These are phyloP conservation scores for Ostrea edulis DNA, from an alignment of 1,140 invertebrate genomes.

Conservation along the genomic window DNA sequence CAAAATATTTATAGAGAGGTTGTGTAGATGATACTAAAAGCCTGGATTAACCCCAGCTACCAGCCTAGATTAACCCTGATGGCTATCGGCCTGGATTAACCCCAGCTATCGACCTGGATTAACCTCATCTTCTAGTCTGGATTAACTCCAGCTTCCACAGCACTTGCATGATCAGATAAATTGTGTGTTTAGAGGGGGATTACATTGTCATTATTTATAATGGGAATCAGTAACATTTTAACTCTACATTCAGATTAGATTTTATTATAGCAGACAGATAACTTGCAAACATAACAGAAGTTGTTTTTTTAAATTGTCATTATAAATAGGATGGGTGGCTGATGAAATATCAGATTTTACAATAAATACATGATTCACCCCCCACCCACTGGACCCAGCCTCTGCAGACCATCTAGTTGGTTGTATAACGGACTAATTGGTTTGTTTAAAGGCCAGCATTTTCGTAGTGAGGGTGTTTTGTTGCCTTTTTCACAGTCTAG, in stretches of 20 bases:
- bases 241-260: too few species aligned
- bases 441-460: conserved; percentile 9
- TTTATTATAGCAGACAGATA: too few species aligned
- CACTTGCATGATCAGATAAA: background rate
- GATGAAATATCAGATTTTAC: too few species aligned
- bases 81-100: too few species aligned
- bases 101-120: background rate
- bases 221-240: too few species aligned
- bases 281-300: too few species aligned
- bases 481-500: conserved; percentile 7
- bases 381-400: too few species aligned
- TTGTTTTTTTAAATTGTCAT: too few species aligned
- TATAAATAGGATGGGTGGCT: too few species aligned
- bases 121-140: background rate
- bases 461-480: background rate
- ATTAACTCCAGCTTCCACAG: background rate
- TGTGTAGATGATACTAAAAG: too few species aligned
- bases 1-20: too few species aligned
- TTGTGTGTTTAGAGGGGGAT: background rate
- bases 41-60: background rate
- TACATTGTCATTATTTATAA: background rate
- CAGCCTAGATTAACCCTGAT: background rate
- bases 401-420: background rate
- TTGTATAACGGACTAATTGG: background rate
- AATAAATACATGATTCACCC: too few species aligned